These are phyloP conservation scores for Hirtodrosophila duncani DNA, from an alignment of 2,888 invertebrate genomes.

Conservation along the genomic window DNA sequence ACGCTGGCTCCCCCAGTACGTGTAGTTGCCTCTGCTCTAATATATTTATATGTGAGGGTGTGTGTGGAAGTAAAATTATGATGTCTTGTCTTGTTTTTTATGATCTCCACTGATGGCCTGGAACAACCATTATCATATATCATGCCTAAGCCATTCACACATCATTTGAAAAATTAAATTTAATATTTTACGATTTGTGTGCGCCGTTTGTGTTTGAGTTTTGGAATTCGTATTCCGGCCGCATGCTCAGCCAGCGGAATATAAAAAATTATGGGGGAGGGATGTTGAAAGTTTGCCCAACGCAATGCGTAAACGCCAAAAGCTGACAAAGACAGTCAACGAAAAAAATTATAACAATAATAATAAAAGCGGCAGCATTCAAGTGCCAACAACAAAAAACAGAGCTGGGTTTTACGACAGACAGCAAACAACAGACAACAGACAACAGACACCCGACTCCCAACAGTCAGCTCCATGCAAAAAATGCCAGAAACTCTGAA, in stretches of 20 bases:
- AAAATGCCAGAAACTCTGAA: conserved; percentile 38
- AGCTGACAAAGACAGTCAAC: conserved; percentile 28
- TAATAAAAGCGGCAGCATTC: conserved; percentile 61
- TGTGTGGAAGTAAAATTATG: conserved; percentile 3
- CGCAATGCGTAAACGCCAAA: conserved; percentile 61
- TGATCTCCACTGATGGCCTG: neutral
- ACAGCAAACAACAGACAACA: conserved; percentile 32
- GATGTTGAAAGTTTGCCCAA: conserved; percentile 47
- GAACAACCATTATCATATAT: conserved; percentile 53
- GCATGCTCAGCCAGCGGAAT: conserved; percentile 43
- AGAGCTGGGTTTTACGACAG: conserved; percentile 54
- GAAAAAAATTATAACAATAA: conserved; percentile 66
- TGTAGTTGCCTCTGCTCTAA: too few relatives aligned
- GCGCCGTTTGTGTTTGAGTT: conserved; percentile 12
- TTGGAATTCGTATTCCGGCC: conserved; percentile 20
- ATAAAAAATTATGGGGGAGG: conserved; percentile 56
- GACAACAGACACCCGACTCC: conserved; percentile 24
- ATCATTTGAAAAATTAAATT: conserved; percentile 74
- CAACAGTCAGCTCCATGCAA: conserved; percentile 18
- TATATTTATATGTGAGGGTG: too few relatives aligned
- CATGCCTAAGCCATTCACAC: conserved; percentile 70
- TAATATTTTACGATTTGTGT: conserved; percentile 72
- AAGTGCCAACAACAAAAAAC: conserved; percentile 32
- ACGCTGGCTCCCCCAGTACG: too few relatives aligned
- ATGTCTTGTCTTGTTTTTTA: conserved; percentile 23